These are phyloP conservation scores for Muscicapa striata DNA, from an alignment of 2,797 vertebrate species.

Conservation along the genomic window DNA sequence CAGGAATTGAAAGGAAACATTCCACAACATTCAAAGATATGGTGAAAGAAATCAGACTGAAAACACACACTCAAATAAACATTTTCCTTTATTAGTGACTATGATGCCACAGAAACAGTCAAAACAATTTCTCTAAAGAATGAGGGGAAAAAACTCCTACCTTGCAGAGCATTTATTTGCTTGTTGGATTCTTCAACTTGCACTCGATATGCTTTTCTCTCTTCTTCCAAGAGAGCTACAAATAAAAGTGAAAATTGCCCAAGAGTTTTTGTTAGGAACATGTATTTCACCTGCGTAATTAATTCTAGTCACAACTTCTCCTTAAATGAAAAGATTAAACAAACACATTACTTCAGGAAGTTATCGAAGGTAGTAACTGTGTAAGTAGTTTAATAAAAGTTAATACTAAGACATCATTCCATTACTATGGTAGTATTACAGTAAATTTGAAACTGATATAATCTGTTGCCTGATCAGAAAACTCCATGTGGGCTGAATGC, in stretches of 20 bases:
- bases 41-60: neutral
- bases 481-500: neutral
- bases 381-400: constrained; percentile 61
- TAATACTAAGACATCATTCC: constrained; percentile 37
- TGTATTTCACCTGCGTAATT: neutral
- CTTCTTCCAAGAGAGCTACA: constrained; percentile 93
- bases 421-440: constrained; percentile 46
- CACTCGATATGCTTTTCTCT: constrained; percentile 87
- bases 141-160: constrained; percentile 67
- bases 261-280: constrained; percentile 20
- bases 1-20: neutral
- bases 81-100: neutral
- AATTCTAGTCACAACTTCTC: neutral
- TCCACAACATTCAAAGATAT: neutral
- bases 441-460: constrained; percentile 9
- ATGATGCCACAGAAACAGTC: neutral
- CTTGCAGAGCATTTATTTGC: constrained; percentile 95
- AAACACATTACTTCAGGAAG: constrained; percentile 18
- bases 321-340: neutral
- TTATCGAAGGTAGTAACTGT: constrained; percentile 56
- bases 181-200: constrained; percentile 93
- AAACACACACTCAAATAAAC: neutral
- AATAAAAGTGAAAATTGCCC: constrained; percentile 37
- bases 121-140: neutral
- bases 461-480: constrained; percentile 3